A percentile compares a stretch with the other conserved stretches of the same genome.
phyloP scores from a whole-genome alignment of 2,797 vertebrate species.

The Brachyrhaphis roseni region DNA sequence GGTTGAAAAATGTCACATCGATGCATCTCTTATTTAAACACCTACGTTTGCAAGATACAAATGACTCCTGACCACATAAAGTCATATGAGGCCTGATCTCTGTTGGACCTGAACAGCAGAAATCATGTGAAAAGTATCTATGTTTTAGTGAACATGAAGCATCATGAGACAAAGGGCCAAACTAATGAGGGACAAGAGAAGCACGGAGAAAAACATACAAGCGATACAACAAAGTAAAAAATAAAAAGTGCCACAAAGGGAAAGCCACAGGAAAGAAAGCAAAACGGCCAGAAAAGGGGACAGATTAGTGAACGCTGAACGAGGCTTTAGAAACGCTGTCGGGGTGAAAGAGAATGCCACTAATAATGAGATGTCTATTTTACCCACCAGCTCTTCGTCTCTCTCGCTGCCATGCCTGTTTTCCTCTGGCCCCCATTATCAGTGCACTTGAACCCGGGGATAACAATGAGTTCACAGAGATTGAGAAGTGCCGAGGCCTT shows the following conservation, averaged over 20 bases:
- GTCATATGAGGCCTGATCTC: slow-evolving; percentile 46
- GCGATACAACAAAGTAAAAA: slow-evolving; percentile 24
- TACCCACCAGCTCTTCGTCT: slow-evolving; percentile 84
- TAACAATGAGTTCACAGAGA: slow-evolving; percentile 99
- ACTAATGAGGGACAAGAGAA: slow-evolving; percentile 30
- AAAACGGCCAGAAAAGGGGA: slow-evolving; percentile 52
- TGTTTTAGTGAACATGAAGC: slow-evolving; percentile 50
- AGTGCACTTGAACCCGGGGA: slow-evolving; percentile 97
- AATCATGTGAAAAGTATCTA: slow-evolving; percentile 53
- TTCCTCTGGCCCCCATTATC: slow-evolving; percentile 97
- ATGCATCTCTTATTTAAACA: neutral
- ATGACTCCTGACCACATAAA: neutral
- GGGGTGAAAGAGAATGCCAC: slow-evolving; percentile 80
- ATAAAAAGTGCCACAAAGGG: slow-evolving; percentile 36
- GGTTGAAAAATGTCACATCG: neutral
- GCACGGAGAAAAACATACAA: neutral
- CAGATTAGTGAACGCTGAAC: slow-evolving; percentile 69
- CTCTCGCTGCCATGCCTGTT: slow-evolving; percentile 87
- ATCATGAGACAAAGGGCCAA: slow-evolving; percentile 50
- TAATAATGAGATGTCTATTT: slow-evolving; percentile 92
- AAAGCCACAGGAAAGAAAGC: slow-evolving; percentile 46
- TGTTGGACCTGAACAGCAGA: slow-evolving; percentile 28
- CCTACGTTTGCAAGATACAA: neutral
- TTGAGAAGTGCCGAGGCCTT: slow-evolving; percentile 96
- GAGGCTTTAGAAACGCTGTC: slow-evolving; percentile 76